These are phyloP conservation scores for Anastrepha obliqua DNA, from an alignment of 1,140 invertebrate species.

Conservation along the genomic window DNA sequence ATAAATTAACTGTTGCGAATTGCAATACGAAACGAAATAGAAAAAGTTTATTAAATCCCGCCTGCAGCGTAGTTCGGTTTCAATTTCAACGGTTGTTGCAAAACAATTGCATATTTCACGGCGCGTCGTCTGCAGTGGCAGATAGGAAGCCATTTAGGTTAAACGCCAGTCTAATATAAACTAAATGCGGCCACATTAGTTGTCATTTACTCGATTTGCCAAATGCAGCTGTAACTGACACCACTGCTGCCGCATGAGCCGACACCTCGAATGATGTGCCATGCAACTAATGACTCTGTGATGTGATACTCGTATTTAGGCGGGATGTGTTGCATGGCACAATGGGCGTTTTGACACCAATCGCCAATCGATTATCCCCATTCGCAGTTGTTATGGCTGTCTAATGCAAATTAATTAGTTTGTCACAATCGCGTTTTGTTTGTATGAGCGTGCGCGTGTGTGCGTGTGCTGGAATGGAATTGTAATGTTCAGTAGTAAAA, in stretches of 20 bases:
- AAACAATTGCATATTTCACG: conserved; percentile 24
- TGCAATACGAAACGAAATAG: not conserved
- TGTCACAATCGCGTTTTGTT: not conserved
- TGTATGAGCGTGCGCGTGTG: not conserved
- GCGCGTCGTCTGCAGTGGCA: not conserved
- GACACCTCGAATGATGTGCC: not conserved
- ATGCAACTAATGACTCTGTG: not conserved
- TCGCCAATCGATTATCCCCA: not conserved
- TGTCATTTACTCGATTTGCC: not conserved
- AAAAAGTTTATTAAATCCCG: not conserved
- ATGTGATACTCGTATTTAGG: not conserved
- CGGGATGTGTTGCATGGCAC: not conserved
- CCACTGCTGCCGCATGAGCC: not conserved
- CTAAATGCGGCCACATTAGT: conserved; percentile 32
- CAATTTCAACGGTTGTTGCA: not conserved
- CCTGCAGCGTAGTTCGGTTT: conserved; percentile 11
- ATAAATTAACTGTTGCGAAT: not conserved
- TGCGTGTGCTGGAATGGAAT: not conserved
- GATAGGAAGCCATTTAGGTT: conserved; percentile 11
- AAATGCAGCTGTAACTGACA: conserved; percentile 34
- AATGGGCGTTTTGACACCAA: conserved; percentile 36
- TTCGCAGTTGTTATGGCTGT: not conserved
- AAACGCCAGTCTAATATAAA: conserved; percentile 7
- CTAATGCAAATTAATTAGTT: conserved; percentile 40
- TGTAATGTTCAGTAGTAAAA: not conserved